Conservation (phyloP, 2,797 vertebrate genomes). For the Pagetopsis macropterus region DNA sequence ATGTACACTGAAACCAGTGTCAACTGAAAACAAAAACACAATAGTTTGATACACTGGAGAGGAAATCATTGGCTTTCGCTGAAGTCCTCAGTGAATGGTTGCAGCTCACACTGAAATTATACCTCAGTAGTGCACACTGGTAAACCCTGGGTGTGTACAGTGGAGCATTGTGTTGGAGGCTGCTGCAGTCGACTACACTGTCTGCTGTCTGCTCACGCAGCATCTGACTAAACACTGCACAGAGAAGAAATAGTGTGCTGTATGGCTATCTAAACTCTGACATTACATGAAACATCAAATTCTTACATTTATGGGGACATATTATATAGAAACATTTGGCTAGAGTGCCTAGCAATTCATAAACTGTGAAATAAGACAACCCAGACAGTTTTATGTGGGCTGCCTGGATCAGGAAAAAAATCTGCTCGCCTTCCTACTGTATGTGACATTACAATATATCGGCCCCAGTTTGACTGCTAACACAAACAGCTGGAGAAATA, state of each 20-base stretch:
- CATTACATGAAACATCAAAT: conserved; percentile 41
- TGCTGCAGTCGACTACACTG: conserved; percentile 49
- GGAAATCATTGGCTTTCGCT: conserved; percentile 45
- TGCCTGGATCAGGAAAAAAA: too few relatives aligned
- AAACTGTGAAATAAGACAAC: too few relatives aligned
- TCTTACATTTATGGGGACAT: not conserved
- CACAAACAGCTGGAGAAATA: too few relatives aligned
- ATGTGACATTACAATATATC: too few relatives aligned
- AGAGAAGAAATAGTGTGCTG: conserved; percentile 30
- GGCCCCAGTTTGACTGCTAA: too few relatives aligned
- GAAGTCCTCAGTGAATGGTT: conserved; percentile 53
- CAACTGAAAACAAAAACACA: conserved; percentile 52
- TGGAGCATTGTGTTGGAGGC: conserved; percentile 53
- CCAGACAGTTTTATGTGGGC: too few relatives aligned
- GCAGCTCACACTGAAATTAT: conserved; percentile 57
- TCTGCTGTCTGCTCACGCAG: conserved; percentile 36
- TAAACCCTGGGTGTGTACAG: conserved; percentile 52
- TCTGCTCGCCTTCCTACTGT: too few relatives aligned
- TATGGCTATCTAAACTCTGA: conserved; percentile 29
- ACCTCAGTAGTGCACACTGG: conserved; percentile 78
- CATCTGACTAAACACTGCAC: conserved; percentile 50
- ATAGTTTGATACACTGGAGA: conserved; percentile 66
- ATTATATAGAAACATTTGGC: too few relatives aligned
- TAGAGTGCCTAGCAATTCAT: too few relatives aligned
- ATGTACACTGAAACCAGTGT: conserved; percentile 52